Evolutionary conservation across 2,888 invertebrate species (phyloP).

Genomic region (Chesias legatella): DNA sequence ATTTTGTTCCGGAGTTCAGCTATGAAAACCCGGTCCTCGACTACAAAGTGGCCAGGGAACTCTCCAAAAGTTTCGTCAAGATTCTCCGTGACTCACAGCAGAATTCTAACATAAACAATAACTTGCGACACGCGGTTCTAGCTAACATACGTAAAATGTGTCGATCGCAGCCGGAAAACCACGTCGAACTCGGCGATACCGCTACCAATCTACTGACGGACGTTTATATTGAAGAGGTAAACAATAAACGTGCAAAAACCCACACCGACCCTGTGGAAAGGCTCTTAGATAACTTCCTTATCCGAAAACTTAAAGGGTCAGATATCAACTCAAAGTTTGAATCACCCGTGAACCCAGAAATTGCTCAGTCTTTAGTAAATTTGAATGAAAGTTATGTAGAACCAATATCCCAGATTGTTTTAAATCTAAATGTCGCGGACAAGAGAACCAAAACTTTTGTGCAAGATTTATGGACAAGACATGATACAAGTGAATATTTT

Average conservation of each 20-base stretch:
- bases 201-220: slow-evolving; percentile 43
- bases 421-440: slow-evolving; percentile 41
- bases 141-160: slow-evolving; percentile 60
- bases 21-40: slow-evolving; percentile 63
- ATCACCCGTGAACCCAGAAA: slow-evolving; percentile 48
- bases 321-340: slow-evolving; percentile 40
- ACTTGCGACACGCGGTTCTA: slow-evolving; percentile 50
- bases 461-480: slow-evolving; percentile 48
- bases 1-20: slow-evolving; percentile 46
- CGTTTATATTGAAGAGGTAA: slow-evolving; percentile 41
- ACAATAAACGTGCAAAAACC: slow-evolving; percentile 11
- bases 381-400: slow-evolving; percentile 47
- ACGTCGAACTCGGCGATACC: slow-evolving; percentile 49
- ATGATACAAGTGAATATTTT: slow-evolving; percentile 15
- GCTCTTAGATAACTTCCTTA: slow-evolving; percentile 54
- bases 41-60: slow-evolving; percentile 49
- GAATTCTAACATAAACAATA: slow-evolving; percentile 48
- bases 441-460: slow-evolving; percentile 39
- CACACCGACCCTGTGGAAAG: slow-evolving; percentile 32
- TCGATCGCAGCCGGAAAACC: slow-evolving; percentile 48
- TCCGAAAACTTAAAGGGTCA: slow-evolving; percentile 46
- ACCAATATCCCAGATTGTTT: slow-evolving; percentile 41
- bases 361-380: slow-evolving; percentile 59
- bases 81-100: slow-evolving; percentile 50
- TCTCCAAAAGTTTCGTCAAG: slow-evolving; percentile 62